These are phyloP conservation scores for Microhierax caerulescens DNA, from an alignment of 2,797 vertebrate species.

Conservation along the genomic window DNA sequence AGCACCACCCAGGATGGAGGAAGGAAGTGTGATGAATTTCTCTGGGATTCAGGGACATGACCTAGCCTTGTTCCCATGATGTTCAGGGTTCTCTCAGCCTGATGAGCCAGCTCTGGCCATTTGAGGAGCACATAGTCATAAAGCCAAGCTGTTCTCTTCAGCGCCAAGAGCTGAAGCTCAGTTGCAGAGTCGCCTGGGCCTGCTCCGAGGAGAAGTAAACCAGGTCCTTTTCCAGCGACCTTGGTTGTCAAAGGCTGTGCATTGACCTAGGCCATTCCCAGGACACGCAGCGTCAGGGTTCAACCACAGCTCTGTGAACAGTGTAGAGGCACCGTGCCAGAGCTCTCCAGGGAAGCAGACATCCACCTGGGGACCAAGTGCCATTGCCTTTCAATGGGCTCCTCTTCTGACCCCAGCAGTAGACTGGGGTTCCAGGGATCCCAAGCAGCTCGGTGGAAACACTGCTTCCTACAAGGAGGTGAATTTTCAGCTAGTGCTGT, in stretches of 20 bases:
- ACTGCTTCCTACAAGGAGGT: background rate
- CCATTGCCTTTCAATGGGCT: background rate
- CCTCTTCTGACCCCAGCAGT: background rate
- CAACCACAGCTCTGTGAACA: background rate
- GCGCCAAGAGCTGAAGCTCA: background rate
- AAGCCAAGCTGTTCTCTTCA: background rate
- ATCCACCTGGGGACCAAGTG: background rate
- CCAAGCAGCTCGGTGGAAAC: background rate
- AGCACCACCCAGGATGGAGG: background rate
- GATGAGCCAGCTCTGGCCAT: background rate
- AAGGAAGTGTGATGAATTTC: background rate
- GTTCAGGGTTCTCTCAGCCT: background rate
- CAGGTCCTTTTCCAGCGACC: background rate
- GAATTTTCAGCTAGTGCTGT: background rate
- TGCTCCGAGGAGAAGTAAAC: background rate
- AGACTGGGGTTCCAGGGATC: background rate
- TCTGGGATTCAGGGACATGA: background rate
- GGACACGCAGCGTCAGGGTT: background rate
- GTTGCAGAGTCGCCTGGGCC: background rate
- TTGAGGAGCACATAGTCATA: accelerated
- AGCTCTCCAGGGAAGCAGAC: background rate
- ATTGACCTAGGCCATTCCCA: background rate
- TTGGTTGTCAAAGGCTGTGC: background rate
- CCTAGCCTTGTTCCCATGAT: background rate
- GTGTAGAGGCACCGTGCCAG: background rate